Evolutionary conservation across 2,113 vertebrate genomes (phyloP), one percentile per base, ranked within the genome.

Genomic region (Antigone vipio): DNA sequence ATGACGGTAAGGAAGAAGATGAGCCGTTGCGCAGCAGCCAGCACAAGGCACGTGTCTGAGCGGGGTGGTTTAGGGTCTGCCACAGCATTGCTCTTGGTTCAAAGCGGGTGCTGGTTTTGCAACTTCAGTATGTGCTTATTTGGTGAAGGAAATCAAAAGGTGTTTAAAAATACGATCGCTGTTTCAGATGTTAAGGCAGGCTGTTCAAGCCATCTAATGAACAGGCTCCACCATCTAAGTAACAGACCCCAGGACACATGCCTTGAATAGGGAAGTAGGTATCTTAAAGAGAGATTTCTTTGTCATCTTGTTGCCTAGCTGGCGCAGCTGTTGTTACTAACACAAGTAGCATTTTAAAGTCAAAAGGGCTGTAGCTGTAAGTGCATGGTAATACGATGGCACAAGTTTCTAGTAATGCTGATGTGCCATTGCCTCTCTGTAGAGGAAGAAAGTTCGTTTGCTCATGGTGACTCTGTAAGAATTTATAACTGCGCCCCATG

Each of bases 161-260:
- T 63, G 38, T 58, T 75, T 52, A 38, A 74, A 85, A 64, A 72
- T 11, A 32, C 0, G 0, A 5, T 29, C 3, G 1, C 6, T 85
- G 24, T 73, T 84, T 69, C 27, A 82, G 81, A 14, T 32, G 17
- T 30, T 60, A 30, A 44, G 22, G 23, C 15, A 59, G n/a, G 17
- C 8, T 58, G 30, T 45, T 89, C 5, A 29, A n/a, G 24, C 47
- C 40, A 9, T 38, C 30, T 44, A 4, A 75, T 20, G 4, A 40
- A 49, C 23, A 85, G 44, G 15, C 44, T 16, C 44, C 44, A 44
- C 49, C 40, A 9, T 38, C 30, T 44, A 4, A 76, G 24, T 5
- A 42, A 38, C 22, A 80, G 64, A 40, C 47, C 6, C 19, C 34
- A 52, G 62, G 44, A 58, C 34, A 62, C 15, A 15, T 2, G 2